Base-by-base conservation (phyloP, 2,888 invertebrate genomes). In the Galerucella nymphaeae region DNA sequence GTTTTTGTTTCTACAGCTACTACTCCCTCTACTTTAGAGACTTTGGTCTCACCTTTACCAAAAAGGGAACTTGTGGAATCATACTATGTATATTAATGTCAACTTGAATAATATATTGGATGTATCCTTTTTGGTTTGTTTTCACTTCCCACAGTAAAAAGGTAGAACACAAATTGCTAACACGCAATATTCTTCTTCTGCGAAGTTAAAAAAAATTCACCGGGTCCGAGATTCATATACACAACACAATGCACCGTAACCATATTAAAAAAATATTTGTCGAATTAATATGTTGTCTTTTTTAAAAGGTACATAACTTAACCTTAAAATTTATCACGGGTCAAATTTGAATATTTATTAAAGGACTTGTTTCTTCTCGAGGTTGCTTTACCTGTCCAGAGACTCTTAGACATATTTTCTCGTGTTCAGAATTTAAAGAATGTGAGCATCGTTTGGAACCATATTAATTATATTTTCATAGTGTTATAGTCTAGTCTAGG, bases 211-310 rank as follows among this genome's bases (percentile, higher is more conserved):
- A 66, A 65, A 67, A 45, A 59, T 41, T 67, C 67, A 45, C 67
- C n/a, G n/a, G 59, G 58, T 61, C 59, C 38, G 68, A 53, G 53
- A 53, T 16, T 68, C 38, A 53, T 65, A 65, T 65, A 65, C 74
- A 59, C 59, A 59, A 59, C 38, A 59, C 59, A 59, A 59, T 38
- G 59, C 14, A 59, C 59, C 30, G 38, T 75, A 75, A 75, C 75
- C 74, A 80, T 78, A 82, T 84, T 82, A 83, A 85, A 84, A 82
- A 85, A 84, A 85, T 84, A 85, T 84, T 85, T 84, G 82, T 84
- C 83, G 84, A 84, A 86, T 85, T 85, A 85, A 85, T 84, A 85
- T 83, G 85, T 85, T 85, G 84, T 85, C 83, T 83, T 83, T 84
- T 84, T 85, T 85, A 85, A 85, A 84, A 83, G 84, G 84, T 82